Percentiles rank a stretch among this genome's conserved stretches.
Evolutionary conservation across 2,888 invertebrate genomes (phyloP).

Genomic region (Orgyia antiqua): DNA sequence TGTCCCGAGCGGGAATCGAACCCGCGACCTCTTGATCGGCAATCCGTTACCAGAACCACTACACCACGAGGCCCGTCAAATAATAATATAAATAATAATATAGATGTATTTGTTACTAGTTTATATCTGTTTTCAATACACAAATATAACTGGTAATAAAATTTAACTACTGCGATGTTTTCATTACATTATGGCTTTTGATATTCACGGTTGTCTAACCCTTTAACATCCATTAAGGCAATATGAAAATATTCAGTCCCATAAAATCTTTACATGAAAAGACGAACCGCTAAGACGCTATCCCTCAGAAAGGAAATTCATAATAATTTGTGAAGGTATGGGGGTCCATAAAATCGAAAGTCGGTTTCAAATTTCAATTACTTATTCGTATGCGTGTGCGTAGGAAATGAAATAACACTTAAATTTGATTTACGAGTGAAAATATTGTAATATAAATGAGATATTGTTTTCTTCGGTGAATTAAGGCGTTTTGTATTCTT

Average conservation of each 20-base stretch:
- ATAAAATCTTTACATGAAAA: slow-evolving; percentile 38
- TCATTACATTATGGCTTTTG: too few species aligned
- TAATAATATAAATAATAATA: too few species aligned
- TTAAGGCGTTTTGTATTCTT: slow-evolving; percentile 51
- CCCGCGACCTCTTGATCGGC: too few species aligned
- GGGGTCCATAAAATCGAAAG: slow-evolving; percentile 72
- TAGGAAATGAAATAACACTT: slow-evolving; percentile 78
- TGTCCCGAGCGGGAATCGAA: too few species aligned
- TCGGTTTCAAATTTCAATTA: slow-evolving; percentile 76
- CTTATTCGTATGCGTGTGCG: slow-evolving; percentile 74
- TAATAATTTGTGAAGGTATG: slow-evolving; percentile 67
- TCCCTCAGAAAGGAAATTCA: slow-evolving; percentile 58
- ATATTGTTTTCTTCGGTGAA: slow-evolving; percentile 69
- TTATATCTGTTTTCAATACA: too few species aligned
- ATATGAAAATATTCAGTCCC: slow-evolving; percentile 34
- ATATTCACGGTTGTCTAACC: slow-evolving; percentile 3
- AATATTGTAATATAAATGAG: slow-evolving; percentile 71
- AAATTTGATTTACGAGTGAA: slow-evolving; percentile 71
- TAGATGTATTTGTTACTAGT: too few species aligned
- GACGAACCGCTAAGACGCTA: slow-evolving; percentile 33
- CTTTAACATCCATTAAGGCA: slow-evolving; percentile 14
- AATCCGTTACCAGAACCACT: too few species aligned
- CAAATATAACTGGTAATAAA: too few species aligned
- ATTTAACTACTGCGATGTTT: too few species aligned
- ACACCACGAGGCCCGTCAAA: too few species aligned